Conservation (phyloP, 2,888 invertebrate species). For the Polia nebulosa region DNA sequence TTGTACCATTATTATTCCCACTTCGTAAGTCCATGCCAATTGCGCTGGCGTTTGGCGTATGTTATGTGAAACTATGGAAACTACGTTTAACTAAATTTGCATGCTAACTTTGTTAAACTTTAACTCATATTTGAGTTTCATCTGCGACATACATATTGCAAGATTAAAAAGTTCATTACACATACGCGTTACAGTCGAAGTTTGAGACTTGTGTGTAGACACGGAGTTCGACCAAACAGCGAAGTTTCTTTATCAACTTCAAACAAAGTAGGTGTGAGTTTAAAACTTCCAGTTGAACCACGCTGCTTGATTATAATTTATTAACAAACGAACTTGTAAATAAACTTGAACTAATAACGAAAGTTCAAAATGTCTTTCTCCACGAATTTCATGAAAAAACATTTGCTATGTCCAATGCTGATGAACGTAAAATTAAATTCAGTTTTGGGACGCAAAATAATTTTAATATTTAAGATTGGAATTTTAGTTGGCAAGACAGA, state of each 20-base stretch:
- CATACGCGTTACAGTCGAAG: slow-evolving; percentile 19
- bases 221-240: slow-evolving; percentile 16
- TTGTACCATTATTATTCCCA: slow-evolving; percentile 10
- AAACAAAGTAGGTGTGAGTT: slow-evolving; percentile 52
- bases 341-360: slow-evolving; percentile 35
- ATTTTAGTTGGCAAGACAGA: slow-evolving; percentile 31
- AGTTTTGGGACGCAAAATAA: slow-evolving; percentile 25
- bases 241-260: slow-evolving; percentile 53
- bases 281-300: slow-evolving; percentile 41
- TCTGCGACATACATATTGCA: slow-evolving; percentile 43
- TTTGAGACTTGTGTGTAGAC: slow-evolving; percentile 21
- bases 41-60: not conserved
- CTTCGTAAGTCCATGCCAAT: not conserved
- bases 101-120: slow-evolving; percentile 36
- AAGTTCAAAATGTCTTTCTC: slow-evolving; percentile 32
- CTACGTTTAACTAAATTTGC: slow-evolving; percentile 34
- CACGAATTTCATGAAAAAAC: slow-evolving; percentile 35
- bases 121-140: slow-evolving; percentile 37
- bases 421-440: slow-evolving; percentile 48
- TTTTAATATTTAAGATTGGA: slow-evolving; percentile 36
- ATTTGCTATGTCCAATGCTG: not conserved
- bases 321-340: slow-evolving; percentile 49
- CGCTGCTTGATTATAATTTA: slow-evolving; percentile 59
- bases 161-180: slow-evolving; percentile 52
- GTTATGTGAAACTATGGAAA: slow-evolving; percentile 10